phyloP scores from a whole-genome alignment of 1,140 invertebrate genomes.

The Tetramorium alpestre region DNA sequence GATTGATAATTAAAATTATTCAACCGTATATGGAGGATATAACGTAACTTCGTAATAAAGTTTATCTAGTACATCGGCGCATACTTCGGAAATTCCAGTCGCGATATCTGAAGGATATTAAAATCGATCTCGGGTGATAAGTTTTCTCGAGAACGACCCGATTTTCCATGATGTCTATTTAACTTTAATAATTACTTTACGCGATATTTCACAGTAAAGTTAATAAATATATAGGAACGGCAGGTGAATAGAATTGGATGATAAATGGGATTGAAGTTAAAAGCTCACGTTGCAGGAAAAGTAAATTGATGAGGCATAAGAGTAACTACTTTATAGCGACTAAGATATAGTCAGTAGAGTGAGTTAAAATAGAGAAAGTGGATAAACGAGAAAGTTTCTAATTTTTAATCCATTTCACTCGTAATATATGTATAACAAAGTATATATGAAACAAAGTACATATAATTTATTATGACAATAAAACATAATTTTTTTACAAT shows the following conservation, averaged over 20 bases:
- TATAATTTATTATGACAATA: neutral
- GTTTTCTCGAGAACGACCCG: constrained; percentile 60
- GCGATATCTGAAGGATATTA: constrained; percentile 71
- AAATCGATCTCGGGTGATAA: constrained; percentile 68
- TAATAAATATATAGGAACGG: constrained; percentile 49
- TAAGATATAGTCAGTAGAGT: neutral
- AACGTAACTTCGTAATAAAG: constrained; percentile 67
- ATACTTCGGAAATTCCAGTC: constrained; percentile 60
- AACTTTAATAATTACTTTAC: constrained; percentile 70
- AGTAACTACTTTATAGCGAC: constrained; percentile 24
- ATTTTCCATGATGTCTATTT: constrained; percentile 64
- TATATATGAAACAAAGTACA: neutral
- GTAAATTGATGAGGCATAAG: constrained; percentile 46
- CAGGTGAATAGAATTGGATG: constrained; percentile 47
- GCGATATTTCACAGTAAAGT: constrained; percentile 39
- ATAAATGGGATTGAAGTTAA: constrained; percentile 49
- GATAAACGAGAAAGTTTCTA: neutral
- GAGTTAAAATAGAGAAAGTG: neutral
- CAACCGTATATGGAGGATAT: constrained; percentile 39
- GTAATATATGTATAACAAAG: neutral
- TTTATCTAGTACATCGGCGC: constrained; percentile 60
- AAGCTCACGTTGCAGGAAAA: constrained; percentile 10
- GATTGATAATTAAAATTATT: constrained; percentile 61
- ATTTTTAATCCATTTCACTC: constrained; percentile 2
- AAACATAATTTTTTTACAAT: neutral